Conservation (phyloP, 2,888 invertebrate genomes). For the Trachelus troglodyta region DNA sequence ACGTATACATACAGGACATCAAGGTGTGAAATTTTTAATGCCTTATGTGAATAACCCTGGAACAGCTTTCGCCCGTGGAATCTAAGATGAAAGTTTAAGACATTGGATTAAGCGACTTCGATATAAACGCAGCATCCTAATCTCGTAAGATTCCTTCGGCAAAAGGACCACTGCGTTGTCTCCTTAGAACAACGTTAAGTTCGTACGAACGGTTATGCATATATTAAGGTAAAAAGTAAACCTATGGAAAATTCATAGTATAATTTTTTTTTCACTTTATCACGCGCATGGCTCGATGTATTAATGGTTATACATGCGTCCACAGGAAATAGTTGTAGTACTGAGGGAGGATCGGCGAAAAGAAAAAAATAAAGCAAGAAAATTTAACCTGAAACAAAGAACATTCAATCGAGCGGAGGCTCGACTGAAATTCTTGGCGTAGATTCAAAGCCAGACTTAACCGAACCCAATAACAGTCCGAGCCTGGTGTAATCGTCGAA, state of each 20-base stretch:
- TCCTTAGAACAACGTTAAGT: background rate
- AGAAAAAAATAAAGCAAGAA: background rate
- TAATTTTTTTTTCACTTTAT: background rate
- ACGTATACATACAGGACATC: background rate
- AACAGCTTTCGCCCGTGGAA: background rate
- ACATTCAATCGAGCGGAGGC: conserved; percentile 8
- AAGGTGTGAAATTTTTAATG: background rate
- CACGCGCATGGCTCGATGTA: background rate
- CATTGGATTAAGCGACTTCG: background rate
- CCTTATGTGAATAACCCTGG: background rate
- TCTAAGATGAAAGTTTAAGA: background rate
- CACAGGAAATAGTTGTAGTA: background rate
- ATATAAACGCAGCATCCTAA: background rate
- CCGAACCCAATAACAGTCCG: conserved; percentile 15
- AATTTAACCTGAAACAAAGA: background rate
- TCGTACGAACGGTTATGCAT: background rate
- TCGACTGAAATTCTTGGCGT: conserved; percentile 60
- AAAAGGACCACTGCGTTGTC: background rate
- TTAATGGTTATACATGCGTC: background rate
- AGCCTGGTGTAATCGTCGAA: background rate
- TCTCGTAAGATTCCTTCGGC: background rate
- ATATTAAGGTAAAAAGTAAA: background rate
- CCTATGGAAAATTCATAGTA: background rate
- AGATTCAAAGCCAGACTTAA: conserved; percentile 51
- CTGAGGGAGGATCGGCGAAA: background rate